A percentile compares a stretch with the other conserved stretches of the same genome.
Conservation (phyloP, 1,140 invertebrate genomes). For the Philaenus spumarius region DNA sequence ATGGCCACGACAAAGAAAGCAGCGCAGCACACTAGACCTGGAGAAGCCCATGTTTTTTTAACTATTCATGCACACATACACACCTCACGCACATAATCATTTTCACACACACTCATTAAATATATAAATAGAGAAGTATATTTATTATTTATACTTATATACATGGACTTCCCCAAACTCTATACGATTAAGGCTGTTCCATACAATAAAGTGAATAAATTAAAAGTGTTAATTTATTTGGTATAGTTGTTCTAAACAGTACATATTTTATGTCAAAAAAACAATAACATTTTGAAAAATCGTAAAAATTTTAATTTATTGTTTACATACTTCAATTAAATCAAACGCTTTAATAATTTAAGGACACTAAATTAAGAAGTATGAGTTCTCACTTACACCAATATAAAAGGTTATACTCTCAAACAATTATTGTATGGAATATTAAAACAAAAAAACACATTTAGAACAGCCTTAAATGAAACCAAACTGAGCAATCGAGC, state of each 20-base stretch:
- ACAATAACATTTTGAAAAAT: no score
- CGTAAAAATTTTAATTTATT: no score
- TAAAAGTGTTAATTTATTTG: not conserved
- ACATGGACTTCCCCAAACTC: constrained; percentile 12
- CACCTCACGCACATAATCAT: no score
- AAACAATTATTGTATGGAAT: not conserved
- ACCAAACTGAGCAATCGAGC: constrained; percentile 23
- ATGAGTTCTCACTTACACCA: no score
- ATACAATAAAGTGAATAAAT: not conserved
- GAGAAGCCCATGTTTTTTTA: constrained; percentile 4
- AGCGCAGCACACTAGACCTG: constrained; percentile 15
- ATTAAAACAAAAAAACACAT: not conserved
- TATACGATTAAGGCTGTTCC: constrained; percentile 19
- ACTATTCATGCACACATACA: not conserved
- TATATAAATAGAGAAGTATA: not conserved
- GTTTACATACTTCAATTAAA: no score
- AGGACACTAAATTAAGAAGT: no score
- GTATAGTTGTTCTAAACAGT: not conserved
- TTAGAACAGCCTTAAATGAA: constrained; percentile 20
- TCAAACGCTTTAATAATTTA: no score
- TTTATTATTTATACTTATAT: not conserved
- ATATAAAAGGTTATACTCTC: not conserved
- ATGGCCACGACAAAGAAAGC: constrained; percentile 13
- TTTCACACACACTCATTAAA: not conserved
- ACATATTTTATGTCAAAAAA: no score